Conservation (phyloP, 2,888 invertebrate species). For the Cerastoderma edule region DNA sequence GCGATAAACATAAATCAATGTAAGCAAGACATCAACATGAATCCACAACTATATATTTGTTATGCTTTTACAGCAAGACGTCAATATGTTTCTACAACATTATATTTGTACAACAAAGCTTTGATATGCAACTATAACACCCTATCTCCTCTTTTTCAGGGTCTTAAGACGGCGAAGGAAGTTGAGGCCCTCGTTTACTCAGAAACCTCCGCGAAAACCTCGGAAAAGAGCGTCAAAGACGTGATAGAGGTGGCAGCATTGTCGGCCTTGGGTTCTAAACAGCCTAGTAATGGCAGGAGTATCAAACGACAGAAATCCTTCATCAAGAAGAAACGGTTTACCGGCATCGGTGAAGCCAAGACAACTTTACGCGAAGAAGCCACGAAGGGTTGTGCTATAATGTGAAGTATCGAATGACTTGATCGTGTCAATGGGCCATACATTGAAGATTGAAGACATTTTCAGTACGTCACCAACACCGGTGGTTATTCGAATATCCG, state of each 20-base stretch:
- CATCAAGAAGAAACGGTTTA: conserved; percentile 71
- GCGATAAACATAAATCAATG: too few relatives aligned
- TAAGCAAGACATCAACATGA: too few relatives aligned
- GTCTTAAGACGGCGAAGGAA: conserved; percentile 87
- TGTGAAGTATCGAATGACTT: too few relatives aligned
- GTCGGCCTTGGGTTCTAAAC: conserved; percentile 74
- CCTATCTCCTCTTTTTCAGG: conserved; percentile 84
- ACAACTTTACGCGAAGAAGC: conserved; percentile 75
- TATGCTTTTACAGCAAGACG: too few relatives aligned
- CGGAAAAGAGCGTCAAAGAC: conserved; percentile 87
- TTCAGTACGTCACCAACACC: too few relatives aligned
- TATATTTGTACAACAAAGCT: too few relatives aligned
- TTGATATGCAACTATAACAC: too few relatives aligned
- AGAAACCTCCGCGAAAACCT: conserved; percentile 88
- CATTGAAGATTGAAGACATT: too few relatives aligned
- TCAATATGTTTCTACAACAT: too few relatives aligned
- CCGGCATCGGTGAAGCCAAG: conserved; percentile 77
- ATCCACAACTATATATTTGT: too few relatives aligned
- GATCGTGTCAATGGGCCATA: too few relatives aligned
- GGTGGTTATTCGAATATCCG: too few relatives aligned
- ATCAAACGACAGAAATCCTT: conserved; percentile 70
- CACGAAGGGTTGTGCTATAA: conserved; percentile 78
- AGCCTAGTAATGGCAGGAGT: conserved; percentile 38
- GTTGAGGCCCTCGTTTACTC: conserved; percentile 88
- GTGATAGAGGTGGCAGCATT: conserved; percentile 89